Evolutionary conservation across 1,140 invertebrate species (phyloP), one percentile per base, ranked within the genome.

Genomic region (Panagrolaimus sp.): DNA sequence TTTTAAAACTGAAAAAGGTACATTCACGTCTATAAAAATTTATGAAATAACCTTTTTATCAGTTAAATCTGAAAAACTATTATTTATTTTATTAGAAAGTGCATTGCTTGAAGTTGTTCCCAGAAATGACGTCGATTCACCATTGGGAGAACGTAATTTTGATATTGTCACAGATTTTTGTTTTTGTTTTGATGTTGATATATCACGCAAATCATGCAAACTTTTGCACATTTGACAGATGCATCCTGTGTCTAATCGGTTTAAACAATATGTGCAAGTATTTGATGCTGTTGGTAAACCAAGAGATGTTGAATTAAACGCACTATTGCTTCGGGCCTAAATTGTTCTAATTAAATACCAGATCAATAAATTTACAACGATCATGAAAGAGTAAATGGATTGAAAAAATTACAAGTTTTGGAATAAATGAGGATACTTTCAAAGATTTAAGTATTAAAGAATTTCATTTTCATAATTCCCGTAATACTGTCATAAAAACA

Each of bases 121-220:
- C 15, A 28, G 52, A 21, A 26, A 26, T 21, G 52, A 58, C 17
- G 52, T 68, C 26, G 43, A 43, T 43, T 10, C 21, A 68, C 44
- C 26, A 43, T 55, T 21, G 68, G 28, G 21, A 68, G 28, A 55
- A 12, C 69, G 64, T n/a, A 47, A 38, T 65, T 43, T 62, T 58
- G 70, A 69, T 62, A 32, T 71, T 43, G 24, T 71, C 26, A 24
- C 70, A 71, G 9, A 71, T 46, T 63, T 71, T 32, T 52, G 72
- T 71, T 65, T 71, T 26, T 52, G 48, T 58, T 58, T 21, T 58
- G 15, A 4, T 58, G 52, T 58, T 58, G 28, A 58, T 58, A 28
- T 58, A n/a, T 26, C 28, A 28, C 52, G 21, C 17, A 58, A 58
- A 58, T 58, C 21, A 58, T 26, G 21, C 12, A 58, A 58, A 28